These are phyloP conservation scores for Seira ritae DNA, from an alignment of 2,888 invertebrate species.

Conservation along the genomic window DNA sequence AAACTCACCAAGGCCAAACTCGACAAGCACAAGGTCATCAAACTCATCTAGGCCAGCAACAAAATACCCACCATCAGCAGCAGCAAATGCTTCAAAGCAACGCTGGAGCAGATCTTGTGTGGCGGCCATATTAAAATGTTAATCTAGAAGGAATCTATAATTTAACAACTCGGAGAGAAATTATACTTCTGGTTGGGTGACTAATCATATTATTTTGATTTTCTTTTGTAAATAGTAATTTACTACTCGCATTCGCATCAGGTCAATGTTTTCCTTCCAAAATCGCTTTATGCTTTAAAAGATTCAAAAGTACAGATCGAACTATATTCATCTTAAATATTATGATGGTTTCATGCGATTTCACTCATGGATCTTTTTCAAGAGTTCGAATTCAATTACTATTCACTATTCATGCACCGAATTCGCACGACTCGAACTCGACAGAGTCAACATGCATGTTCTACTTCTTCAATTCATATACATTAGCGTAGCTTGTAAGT, in stretches of 20 bases:
- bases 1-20: too few relatives aligned
- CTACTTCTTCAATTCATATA: too few relatives aligned
- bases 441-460: neutral
- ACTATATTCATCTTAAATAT: too few relatives aligned
- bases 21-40: slow-evolving; percentile 74
- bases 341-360: too few relatives aligned
- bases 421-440: neutral
- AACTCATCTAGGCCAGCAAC: slow-evolving; percentile 73
- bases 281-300: neutral
- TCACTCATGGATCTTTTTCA: too few relatives aligned
- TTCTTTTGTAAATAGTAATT: too few relatives aligned
- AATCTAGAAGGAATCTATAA: slow-evolving; percentile 41
- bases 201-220: neutral
- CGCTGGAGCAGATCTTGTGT: slow-evolving; percentile 47
- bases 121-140: slow-evolving; percentile 53
- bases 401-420: neutral
- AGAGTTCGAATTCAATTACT: too few relatives aligned
- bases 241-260: neutral
- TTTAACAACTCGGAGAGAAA: slow-evolving; percentile 31
- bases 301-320: too few relatives aligned
- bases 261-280: neutral
- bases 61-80: slow-evolving; percentile 66
- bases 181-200: neutral
- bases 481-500: too few relatives aligned
- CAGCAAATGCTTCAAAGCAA: slow-evolving; percentile 58